A percentile compares a stretch with the other conserved stretches of the same genome.
Evolutionary conservation across 1,140 invertebrate genomes (phyloP).

Genomic region (Ips nitidus): DNA sequence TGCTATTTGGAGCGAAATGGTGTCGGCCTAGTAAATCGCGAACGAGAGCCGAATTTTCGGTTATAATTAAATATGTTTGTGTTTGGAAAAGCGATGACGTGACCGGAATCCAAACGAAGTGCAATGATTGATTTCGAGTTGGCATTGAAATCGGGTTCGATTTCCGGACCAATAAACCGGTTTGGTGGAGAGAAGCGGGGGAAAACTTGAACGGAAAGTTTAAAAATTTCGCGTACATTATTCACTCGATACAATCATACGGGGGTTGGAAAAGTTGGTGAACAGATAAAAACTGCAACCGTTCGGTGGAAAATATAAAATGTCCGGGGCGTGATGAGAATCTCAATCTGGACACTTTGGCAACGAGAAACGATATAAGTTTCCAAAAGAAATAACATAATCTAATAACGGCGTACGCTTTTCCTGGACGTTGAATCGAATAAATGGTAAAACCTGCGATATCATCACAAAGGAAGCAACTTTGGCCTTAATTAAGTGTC

Average conservation of each 20-base stretch:
- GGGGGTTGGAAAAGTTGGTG: conserved; percentile 28
- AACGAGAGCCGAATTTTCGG: too few species aligned
- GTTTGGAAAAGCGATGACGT: too few species aligned
- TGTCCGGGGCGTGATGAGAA: conserved; percentile 6
- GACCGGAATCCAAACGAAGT: too few species aligned
- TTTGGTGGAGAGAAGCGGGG: conserved; percentile 15
- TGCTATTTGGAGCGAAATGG: too few species aligned
- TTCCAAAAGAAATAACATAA: background rate
- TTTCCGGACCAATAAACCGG: conserved; percentile 8
- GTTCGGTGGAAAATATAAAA: conserved; percentile 32
- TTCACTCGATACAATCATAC: conserved; percentile 33
- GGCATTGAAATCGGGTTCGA: background rate
- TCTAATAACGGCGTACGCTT: too few species aligned
- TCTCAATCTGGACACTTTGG: background rate
- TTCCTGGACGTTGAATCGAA: background rate
- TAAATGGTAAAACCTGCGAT: background rate
- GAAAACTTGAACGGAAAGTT: conserved; percentile 23
- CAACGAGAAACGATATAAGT: background rate
- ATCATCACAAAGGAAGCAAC: too few species aligned
- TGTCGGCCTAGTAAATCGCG: too few species aligned
- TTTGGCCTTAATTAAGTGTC: too few species aligned
- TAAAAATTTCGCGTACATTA: conserved; percentile 35
- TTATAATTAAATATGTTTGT: too few species aligned
- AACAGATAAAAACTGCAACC: conserved; percentile 27
- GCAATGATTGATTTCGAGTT: too few species aligned